Conservation (phyloP, 2,797 vertebrate genomes). For the Lagodon rhomboides region DNA sequence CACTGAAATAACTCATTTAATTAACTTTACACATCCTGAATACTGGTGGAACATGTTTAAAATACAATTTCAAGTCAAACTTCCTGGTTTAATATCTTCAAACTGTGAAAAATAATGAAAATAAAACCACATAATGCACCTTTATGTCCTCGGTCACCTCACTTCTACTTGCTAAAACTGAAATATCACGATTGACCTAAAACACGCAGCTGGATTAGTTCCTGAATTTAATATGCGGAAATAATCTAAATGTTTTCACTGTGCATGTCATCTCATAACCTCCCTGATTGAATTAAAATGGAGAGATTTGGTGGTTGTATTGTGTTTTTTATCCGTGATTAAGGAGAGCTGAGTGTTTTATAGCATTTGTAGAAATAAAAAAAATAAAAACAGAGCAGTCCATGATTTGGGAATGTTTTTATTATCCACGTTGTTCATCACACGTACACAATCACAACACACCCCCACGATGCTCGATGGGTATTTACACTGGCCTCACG, state of each 20-base stretch:
- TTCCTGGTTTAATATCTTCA: not conserved
- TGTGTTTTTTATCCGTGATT: conserved; percentile 64
- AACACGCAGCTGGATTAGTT: conserved; percentile 68
- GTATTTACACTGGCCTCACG: conserved; percentile 60
- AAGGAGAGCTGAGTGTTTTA: conserved; percentile 37
- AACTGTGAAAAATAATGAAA: not conserved
- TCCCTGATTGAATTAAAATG: conserved; percentile 55
- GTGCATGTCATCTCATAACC: conserved; percentile 27
- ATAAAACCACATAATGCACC: not conserved
- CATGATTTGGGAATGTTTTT: conserved; percentile 60
- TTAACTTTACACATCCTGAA: not conserved
- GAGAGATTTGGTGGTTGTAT: conserved; percentile 58
- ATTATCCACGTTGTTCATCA: conserved; percentile 58
- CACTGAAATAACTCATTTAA: no score
- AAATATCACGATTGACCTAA: conserved; percentile 53
- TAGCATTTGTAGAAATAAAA: not conserved
- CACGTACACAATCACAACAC: conserved; percentile 63
- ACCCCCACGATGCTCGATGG: not conserved
- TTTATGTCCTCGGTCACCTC: not conserved
- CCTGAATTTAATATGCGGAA: conserved; percentile 58
- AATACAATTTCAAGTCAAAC: not conserved
- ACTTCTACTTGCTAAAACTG: not conserved
- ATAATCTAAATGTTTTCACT: conserved; percentile 39
- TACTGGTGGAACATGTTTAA: not conserved
- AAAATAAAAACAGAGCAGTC: conserved; percentile 28